These are phyloP conservation scores for Mormyrus iriodes DNA, from an alignment of 2,113 vertebrate genomes.

Conservation along the genomic window DNA sequence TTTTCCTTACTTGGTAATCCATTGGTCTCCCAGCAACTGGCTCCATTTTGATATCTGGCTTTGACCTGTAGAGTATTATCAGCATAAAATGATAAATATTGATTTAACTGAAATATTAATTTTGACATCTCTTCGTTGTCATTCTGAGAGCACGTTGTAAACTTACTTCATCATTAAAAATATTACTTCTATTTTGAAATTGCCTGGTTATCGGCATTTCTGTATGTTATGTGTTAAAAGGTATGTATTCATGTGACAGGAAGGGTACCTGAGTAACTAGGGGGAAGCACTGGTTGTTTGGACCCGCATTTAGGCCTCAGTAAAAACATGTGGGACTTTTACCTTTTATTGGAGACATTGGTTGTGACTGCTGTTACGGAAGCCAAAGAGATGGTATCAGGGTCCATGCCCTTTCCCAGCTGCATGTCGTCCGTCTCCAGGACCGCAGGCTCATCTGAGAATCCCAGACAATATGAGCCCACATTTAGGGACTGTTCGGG, in stretches of 20 bases:
- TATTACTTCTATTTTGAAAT: background rate
- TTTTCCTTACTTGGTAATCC: constrained; percentile 80
- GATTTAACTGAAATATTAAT: background rate
- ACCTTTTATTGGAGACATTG: constrained; percentile 96
- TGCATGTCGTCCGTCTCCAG: constrained; percentile 83
- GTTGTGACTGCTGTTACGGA: constrained; percentile 93
- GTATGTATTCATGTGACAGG: too few relatives aligned
- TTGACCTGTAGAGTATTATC: constrained; percentile 66
- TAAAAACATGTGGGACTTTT: background rate
- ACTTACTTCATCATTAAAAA: background rate
- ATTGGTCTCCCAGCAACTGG: constrained; percentile 83
- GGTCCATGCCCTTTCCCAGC: constrained; percentile 65
- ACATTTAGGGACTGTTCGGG: background rate
- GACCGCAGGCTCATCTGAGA: constrained; percentile 81
- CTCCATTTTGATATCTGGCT: constrained; percentile 97
- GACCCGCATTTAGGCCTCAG: background rate
- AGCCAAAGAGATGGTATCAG: constrained; percentile 83
- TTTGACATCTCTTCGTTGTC: background rate
- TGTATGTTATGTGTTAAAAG: too few relatives aligned
- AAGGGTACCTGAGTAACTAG: too few relatives aligned
- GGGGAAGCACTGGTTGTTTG: background rate
- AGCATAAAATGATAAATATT: background rate
- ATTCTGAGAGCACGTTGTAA: background rate
- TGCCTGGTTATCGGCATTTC: background rate
- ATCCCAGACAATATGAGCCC: constrained; percentile 4